Evolutionary conservation across 2,113 vertebrate species (phyloP).

Genomic region (Macrotus californicus): DNA sequence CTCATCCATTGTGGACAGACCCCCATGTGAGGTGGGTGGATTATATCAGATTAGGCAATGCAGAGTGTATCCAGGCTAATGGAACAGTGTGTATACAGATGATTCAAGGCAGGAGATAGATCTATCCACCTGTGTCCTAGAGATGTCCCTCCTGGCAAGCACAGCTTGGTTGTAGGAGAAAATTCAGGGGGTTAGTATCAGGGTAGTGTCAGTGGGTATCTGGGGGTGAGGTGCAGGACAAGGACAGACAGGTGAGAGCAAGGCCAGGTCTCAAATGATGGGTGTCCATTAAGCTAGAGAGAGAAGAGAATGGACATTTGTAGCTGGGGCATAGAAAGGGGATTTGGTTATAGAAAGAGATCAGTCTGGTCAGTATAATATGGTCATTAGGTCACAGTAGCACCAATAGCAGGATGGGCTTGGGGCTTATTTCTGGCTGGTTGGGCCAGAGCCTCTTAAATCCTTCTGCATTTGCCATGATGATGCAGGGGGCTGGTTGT

Average conservation of each 20-base stretch:
- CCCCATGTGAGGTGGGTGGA: neutral
- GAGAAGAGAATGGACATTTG: neutral
- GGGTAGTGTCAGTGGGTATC: neutral
- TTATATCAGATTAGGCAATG: neutral
- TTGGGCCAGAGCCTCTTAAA: neutral
- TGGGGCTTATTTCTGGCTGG: neutral
- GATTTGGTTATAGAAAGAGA: neutral
- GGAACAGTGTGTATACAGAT: neutral
- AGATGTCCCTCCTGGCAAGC: neutral
- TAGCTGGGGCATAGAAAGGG: slow-evolving; percentile 5
- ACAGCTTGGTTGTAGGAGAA: neutral
- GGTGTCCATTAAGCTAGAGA: neutral
- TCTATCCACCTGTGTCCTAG: neutral
- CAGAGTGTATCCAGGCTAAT: neutral
- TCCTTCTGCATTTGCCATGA: neutral
- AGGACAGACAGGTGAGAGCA: neutral
- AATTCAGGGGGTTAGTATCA: neutral
- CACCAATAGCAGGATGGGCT: neutral
- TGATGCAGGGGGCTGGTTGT: neutral
- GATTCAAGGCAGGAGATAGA: neutral
- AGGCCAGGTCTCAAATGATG: neutral
- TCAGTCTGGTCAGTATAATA: neutral
- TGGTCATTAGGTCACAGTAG: neutral
- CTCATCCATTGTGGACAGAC: neutral
- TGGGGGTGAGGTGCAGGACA: neutral